Evolutionary conservation across 2,797 vertebrate genomes (phyloP), one percentile per base, ranked within the genome.

Genomic region (Acanthurus tractus): DNA sequence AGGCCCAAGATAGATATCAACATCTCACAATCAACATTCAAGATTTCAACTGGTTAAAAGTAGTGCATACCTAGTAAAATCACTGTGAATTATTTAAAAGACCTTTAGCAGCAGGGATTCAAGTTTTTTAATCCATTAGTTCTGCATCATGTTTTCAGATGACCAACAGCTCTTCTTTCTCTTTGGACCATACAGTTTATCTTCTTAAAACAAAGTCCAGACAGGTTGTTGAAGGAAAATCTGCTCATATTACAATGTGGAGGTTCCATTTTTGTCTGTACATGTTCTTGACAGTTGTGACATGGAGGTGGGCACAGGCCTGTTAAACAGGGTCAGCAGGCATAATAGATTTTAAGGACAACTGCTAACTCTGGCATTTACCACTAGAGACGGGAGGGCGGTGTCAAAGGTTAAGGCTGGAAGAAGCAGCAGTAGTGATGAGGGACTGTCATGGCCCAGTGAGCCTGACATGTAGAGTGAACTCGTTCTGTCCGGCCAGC

Each of bases 401-500:
- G 79, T 96, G 96, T 97, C 96, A 97, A 93, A 97, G 96, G 96
- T 97, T 92, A 95, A 81, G 91, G 86, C 93, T 81, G 83, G 82
- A 92, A 93, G 93, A 96, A 94, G 96, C 95, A 88, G 94, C 92
- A 49, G 93, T 94, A 49, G 93, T 94, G 96, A 96, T 96, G 95
- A 95, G 95, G 96, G 96, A 93, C 95, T 94, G 96, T 96, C 96
- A 97, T 91, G 95, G 96, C 94, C 95, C 93, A 81, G 88, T 92
- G 95, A 85, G 79, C 81, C 91, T 73, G 95, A 96, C 96, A 96
- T 92, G 94, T 93, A 94, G 94, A 95, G 84, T 52, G 92, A 84
- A 92, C 95, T 90, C 91, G 85, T 94, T 91, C 96, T 95, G 95
- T 96, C 96, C 95, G 87, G 90, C 87, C 90, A 87, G 88, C 94